These are phyloP conservation scores for Aldrovandia affinis DNA, from an alignment of 2,797 vertebrate species.

Conservation along the genomic window DNA sequence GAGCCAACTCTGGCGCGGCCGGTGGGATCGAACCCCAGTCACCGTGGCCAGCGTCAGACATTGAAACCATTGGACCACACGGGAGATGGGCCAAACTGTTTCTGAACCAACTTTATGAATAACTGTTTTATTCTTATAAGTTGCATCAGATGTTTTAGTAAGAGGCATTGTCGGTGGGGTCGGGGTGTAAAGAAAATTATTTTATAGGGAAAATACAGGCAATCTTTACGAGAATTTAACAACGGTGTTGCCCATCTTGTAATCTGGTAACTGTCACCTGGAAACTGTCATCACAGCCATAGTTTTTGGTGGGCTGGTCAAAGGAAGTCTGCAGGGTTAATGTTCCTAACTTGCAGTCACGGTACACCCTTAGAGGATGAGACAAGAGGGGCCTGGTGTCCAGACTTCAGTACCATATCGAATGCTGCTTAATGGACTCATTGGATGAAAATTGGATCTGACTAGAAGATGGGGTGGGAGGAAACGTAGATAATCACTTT, in stretches of 20 bases:
- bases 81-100: too few species aligned
- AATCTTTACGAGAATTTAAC: not conserved
- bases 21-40: too few species aligned
- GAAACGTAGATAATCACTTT: slow-evolving; percentile 59
- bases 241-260: not conserved
- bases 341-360: slow-evolving; percentile 11
- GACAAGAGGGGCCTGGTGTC: slow-evolving; percentile 32
- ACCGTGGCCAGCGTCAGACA: too few species aligned
- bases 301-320: slow-evolving; percentile 32
- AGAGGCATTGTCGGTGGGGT: too few species aligned
- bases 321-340: slow-evolving; percentile 35
- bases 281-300: not conserved
- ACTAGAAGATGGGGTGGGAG: slow-evolving; percentile 44
- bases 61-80: too few species aligned
- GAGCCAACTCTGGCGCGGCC: too few species aligned
- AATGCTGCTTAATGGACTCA: slow-evolving; percentile 53
- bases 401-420: slow-evolving; percentile 29
- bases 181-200: not conserved
- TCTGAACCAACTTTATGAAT: too few species aligned
- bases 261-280: slow-evolving; percentile 6
- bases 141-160: too few species aligned
- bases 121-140: too few species aligned
- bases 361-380: slow-evolving; percentile 10
- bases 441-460: slow-evolving; percentile 55
- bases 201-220: not conserved